Base-by-base conservation (phyloP, 2,888 invertebrate genomes). In the Phaedon cochleariae region DNA sequence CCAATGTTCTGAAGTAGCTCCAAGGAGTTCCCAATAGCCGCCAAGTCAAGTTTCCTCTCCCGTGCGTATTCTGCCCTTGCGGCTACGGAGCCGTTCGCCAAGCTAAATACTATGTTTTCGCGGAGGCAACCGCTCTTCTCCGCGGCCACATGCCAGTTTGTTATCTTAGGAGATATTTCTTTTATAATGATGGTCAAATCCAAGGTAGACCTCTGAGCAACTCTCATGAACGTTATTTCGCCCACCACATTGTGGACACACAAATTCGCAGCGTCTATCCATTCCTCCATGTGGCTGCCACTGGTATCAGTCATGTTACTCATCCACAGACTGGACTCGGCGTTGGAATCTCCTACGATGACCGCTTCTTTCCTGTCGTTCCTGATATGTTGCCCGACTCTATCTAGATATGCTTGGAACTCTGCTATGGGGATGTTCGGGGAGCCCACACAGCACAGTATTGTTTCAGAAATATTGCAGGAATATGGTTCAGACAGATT, bases 291-390 rank as follows among this genome's bases (percentile, higher is more conserved):
- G 21, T 59, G 46, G 15, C 45, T 29, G 0, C 60, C 60, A 12
- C 58, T 51, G 0, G 10, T 21, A 17, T 65, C 62, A 7, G 3
- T 18, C 6, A 1, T n/a, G 15, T 26, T 22, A 26, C 61, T 34
- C 12, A 58, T 57, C 65, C 62, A 65, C 5, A 45, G 52, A 2
- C 48, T 54, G 26, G 65, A 57, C 37, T 65, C 58, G 0, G 57
- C 61, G 29, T 65, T 58, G 4, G 62, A 31, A 18, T 65, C 65
- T 1, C 65, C 65, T 1, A 34, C 22, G 4, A 61, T 22, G 1
- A 65, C 18, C 1, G 26, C 37, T 7, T 59, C 17, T 12, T 26
- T 48, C 7, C 20, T 4, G 20, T 12, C 9, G 26, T 49, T 31
- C 1, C 15, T 17, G 9, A n/a, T 17, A 1, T 51, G 21, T 6